Base-by-base conservation (phyloP, 2,888 invertebrate genomes). In the Petrolisthes cinctipes region DNA sequence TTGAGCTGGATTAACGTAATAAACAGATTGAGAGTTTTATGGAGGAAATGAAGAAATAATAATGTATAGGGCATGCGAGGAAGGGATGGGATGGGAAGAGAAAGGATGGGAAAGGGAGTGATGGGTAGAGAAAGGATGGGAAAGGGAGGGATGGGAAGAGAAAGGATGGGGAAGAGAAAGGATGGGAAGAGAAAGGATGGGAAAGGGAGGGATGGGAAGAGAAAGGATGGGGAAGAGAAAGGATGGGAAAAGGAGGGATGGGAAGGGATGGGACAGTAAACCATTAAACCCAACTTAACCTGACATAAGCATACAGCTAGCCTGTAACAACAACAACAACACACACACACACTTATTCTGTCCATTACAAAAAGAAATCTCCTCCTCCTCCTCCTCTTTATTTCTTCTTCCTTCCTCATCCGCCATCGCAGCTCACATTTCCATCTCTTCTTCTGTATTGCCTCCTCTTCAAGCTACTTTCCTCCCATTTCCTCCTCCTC, bases 401-500 rank as follows among this genome's bases (percentile, higher is more conserved):
- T 71, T n/a, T n/a, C 14, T n/a, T 20, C n/a, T n/a, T 6, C 20
- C 71, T n/a, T n/a, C 71, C 3, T 71, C 14, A 6, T n/a, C 71
- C 71, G 6, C n/a, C 71, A 6, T 37, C 1, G 6, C 17, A 9
- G 37, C 51, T 76, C 51, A 37, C 9, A 9, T 51, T 51, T 37
- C 51, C 2, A 3, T 9, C 51, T 37, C 56, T 57, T n/a, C 23
- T 23, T 57, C 57, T 80, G 17, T 80, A 20, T 57, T 57, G 17
- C 80, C 57, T n/a, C 23, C n/a, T 80, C 80, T 56, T 20, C 20
- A 17, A 23, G n/a, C 23, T 23, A 11, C 80, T 57, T 57, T 20
- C 57, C 23, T 20, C 57, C 80, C 57, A n/a, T 57, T 20, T 57
- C 57, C 57, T 57, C n/a, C 80, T 80, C 23, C 80, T 20, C 56